phyloP scores from a whole-genome alignment of 2,113 vertebrate genomes.

The Athene noctua region DNA sequence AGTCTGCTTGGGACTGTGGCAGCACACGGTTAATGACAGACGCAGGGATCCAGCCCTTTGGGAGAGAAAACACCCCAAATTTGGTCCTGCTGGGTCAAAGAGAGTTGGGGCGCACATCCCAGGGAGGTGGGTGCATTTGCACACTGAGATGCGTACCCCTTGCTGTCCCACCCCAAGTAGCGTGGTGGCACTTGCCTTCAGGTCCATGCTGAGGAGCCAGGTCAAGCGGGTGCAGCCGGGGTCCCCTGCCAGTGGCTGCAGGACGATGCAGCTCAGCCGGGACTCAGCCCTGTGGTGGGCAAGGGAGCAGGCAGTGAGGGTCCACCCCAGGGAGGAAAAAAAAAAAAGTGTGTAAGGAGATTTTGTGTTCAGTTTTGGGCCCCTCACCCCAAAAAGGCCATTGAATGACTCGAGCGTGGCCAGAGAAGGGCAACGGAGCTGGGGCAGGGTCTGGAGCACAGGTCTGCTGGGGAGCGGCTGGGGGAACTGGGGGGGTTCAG shows the following conservation, averaged over 20 bases:
- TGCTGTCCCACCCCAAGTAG: too few species aligned
- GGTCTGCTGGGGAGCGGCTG: too few species aligned
- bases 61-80: background rate
- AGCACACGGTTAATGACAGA: slow-evolving; percentile 74
- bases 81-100: background rate
- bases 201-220: slow-evolving; percentile 83
- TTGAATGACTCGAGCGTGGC: too few species aligned
- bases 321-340: rapidly evolving
- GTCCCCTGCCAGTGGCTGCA: slow-evolving; percentile 54
- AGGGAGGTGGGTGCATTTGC: background rate
- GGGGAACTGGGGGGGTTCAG: too few species aligned
- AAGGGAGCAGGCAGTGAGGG: background rate
- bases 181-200: slow-evolving; percentile 70
- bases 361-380: too few species aligned
- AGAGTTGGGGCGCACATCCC: background rate
- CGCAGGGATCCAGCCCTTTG: slow-evolving; percentile 81
- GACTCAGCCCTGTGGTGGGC: slow-evolving; percentile 71
- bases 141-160: rapidly evolving
- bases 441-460: too few species aligned
- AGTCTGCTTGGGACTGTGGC: slow-evolving; percentile 75
- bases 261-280: slow-evolving; percentile 79
- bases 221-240: slow-evolving; percentile 66
- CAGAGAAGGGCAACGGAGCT: too few species aligned
- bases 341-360: background rate
- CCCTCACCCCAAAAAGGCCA: too few species aligned